Conservation (phyloP, 1,140 invertebrate species). For the Kradibia gibbosae region DNA sequence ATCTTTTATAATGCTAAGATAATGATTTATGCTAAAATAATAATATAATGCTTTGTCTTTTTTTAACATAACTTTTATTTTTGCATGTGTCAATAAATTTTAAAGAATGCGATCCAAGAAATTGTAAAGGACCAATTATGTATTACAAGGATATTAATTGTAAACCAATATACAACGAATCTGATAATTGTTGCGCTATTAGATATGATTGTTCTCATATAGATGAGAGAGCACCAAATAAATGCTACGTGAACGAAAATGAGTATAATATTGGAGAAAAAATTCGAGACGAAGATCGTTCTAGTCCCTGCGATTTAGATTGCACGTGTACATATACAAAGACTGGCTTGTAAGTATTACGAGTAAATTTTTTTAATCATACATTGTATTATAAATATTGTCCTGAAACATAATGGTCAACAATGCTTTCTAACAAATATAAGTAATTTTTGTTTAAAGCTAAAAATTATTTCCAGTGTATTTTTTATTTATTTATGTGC, state of each 20-base stretch:
- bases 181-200: slow-evolving; percentile 54
- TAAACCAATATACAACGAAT: slow-evolving; percentile 49
- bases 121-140: slow-evolving; percentile 53
- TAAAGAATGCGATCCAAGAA: slow-evolving; percentile 50
- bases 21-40: too few species aligned
- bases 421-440: too few species aligned
- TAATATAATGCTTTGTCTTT: too few species aligned
- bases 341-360: background rate
- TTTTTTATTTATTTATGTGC: too few species aligned
- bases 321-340: background rate
- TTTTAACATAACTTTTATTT: too few species aligned
- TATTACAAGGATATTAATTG: slow-evolving; percentile 54
- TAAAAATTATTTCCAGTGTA: too few species aligned
- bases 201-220: slow-evolving; percentile 54
- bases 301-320: slow-evolving; percentile 26
- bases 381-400: too few species aligned
- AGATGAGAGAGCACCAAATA: slow-evolving; percentile 27
- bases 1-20: too few species aligned
- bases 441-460: too few species aligned
- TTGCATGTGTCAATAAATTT: too few species aligned
- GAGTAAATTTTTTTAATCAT: too few species aligned
- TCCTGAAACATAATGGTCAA: too few species aligned
- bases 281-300: slow-evolving; percentile 50
- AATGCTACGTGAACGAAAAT: slow-evolving; percentile 56
- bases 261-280: slow-evolving; percentile 52